Conservation (phyloP, 2,888 invertebrate genomes). For the Drosophila mimica region DNA sequence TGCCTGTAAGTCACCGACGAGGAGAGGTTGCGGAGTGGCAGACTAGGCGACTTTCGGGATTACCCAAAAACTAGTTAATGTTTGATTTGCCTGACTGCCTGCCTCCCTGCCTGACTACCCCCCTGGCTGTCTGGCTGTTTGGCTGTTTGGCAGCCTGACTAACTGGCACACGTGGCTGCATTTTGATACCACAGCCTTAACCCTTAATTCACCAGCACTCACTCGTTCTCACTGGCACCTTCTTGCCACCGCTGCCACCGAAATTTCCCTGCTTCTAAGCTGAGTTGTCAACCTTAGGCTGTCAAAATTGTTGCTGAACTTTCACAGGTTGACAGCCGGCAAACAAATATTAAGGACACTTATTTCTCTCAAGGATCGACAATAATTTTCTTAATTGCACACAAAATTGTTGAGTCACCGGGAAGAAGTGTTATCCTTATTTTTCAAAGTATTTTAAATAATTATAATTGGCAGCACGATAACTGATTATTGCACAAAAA, state of each 20-base stretch:
- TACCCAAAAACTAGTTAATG: constrained; percentile 76
- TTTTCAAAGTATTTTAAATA: neutral
- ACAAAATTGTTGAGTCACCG: neutral
- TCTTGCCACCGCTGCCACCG: neutral
- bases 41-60: constrained; percentile 55
- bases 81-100: constrained; percentile 63
- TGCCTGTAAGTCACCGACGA: constrained; percentile 57
- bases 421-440: neutral
- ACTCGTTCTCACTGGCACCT: neutral
- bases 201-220: neutral
- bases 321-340: constrained; percentile 20
- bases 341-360: constrained; percentile 28
- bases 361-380: constrained; percentile 9
- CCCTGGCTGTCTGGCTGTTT: constrained; percentile 34
- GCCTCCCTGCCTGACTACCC: neutral
- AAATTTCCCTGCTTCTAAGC: constrained; percentile 25
- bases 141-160: constrained; percentile 10
- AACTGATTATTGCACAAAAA: neutral
- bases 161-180: constrained; percentile 65
- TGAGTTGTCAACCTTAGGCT: constrained; percentile 47
- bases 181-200: constrained; percentile 41
- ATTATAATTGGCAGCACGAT: neutral
- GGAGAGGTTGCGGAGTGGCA: constrained; percentile 9
- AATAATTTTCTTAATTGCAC: constrained; percentile 27
- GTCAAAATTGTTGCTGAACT: constrained; percentile 42